Base-by-base conservation (phyloP, 2,888 invertebrate genomes). In the Scrobipalpa costella region DNA sequence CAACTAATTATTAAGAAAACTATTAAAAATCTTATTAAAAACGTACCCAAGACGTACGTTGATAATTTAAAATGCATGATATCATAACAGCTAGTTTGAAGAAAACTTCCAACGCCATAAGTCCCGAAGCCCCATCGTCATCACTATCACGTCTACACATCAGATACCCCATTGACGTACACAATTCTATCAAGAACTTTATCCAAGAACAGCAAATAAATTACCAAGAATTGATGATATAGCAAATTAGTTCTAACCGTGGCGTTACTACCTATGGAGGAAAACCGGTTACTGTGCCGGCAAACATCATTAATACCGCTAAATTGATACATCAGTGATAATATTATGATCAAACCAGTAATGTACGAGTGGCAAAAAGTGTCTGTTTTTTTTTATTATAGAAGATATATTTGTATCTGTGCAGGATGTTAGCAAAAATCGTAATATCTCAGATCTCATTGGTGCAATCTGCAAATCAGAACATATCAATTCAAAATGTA, bases 181-280 rank as follows among this genome's bases (percentile, higher is more conserved):
- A 44, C 9, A 15, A 15, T 15, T 11, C 5, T 7, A 34, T 55
- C 34, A 7, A 17, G 8, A 13, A 34, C 27, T 27, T 15, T 9
- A 38, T 61, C 61, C 17, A 6, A 52, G 61, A 61, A 61, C 11
- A 3, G n/a, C 52, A 13, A 52, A 36, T 13, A n/a, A 52, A 52
- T 52, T 61, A 61, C 61, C 19, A 52, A 52, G 61, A 61, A 61
- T 19, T 17, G 34, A 60, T 60, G 61, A 38, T 38, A 13, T 6
- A 44, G 21, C 49, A n/a, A 61, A 52, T 61, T 61, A 38, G 36
- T 38, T 47, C 17, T 13, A 52, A 21, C 38, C 52, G 38, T 44
- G 13, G 33, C 13, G 47, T 44, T 27, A 47, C n/a, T 8, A 27
- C 27, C 27, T 27, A 44, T 47, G 27, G 38, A 34, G 61, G 52